These are phyloP conservation scores for Platorchestia sp. DNA, from an alignment of 1,140 invertebrate genomes.

Conservation along the genomic window DNA sequence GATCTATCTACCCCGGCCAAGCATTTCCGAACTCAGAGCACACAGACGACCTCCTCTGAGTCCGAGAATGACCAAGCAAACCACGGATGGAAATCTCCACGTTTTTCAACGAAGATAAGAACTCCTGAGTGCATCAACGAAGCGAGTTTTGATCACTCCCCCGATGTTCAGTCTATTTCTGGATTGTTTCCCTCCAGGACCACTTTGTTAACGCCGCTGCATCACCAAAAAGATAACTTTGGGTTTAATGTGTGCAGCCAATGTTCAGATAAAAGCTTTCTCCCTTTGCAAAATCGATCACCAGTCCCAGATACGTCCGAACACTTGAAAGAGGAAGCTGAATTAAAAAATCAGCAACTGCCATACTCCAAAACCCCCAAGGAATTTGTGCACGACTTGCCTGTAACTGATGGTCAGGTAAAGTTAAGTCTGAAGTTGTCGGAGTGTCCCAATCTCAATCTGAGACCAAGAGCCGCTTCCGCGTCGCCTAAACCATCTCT, in stretches of 20 bases:
- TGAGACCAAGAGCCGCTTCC: not conserved
- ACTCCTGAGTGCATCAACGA: not conserved
- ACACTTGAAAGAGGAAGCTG: not conserved
- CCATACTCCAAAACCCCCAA: not conserved
- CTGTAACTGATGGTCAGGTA: not conserved
- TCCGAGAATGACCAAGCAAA: not conserved
- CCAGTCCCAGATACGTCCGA: not conserved
- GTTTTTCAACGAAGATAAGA: not conserved
- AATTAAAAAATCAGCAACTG: not conserved
- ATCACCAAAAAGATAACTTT: not conserved
- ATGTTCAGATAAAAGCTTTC: not conserved
- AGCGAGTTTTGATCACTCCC: not conserved
- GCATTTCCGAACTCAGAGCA: conserved; percentile 43
- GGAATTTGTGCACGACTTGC: not conserved
- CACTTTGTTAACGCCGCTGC: not conserved
- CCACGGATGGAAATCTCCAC: not conserved
- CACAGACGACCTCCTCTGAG: conserved; percentile 16
- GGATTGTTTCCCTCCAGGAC: not conserved
- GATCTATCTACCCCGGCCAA: not conserved
- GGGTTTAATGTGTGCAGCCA: not conserved
- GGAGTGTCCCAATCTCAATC: not conserved
- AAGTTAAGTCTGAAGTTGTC: not conserved
- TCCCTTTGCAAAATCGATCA: not conserved
- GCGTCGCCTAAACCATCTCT: not conserved
- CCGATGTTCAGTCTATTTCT: not conserved